Evolutionary conservation across 1,140 invertebrate genomes (phyloP).

Genomic region (Chironomus striatipennis): DNA sequence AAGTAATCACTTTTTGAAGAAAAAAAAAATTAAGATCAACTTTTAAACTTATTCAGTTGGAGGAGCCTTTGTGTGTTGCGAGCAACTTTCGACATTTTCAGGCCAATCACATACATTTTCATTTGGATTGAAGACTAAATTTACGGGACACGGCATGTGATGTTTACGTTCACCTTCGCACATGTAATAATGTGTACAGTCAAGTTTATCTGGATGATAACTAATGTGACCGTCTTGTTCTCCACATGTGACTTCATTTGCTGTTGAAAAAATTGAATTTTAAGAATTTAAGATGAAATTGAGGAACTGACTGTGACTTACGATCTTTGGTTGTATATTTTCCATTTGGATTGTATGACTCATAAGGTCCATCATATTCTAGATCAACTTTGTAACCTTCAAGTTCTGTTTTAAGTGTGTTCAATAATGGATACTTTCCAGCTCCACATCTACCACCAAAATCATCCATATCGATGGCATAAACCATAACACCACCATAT

Average conservation of each 20-base stretch:
- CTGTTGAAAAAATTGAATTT: conserved; percentile 42
- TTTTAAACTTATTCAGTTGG: conserved; percentile 38
- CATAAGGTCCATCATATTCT: conserved; percentile 82
- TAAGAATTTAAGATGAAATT: background rate
- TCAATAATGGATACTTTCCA: conserved; percentile 83
- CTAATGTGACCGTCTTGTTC: conserved; percentile 91
- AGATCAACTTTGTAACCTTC: conserved; percentile 72
- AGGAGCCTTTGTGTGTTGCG: conserved; percentile 70
- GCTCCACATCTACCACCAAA: conserved; percentile 83
- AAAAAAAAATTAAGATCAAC: too few relatives aligned
- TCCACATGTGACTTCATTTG: conserved; percentile 79
- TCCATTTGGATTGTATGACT: conserved; percentile 57
- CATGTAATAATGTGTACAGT: conserved; percentile 93
- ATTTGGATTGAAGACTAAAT: conserved; percentile 86
- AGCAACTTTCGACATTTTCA: conserved; percentile 84
- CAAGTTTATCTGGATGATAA: conserved; percentile 81
- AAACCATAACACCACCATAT: conserved; percentile 95
- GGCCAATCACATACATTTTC: conserved; percentile 95
- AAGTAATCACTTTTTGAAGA: too few relatives aligned
- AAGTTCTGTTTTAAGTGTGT: conserved; percentile 76
- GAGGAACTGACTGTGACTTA: conserved; percentile 45
- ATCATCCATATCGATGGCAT: conserved; percentile 95
- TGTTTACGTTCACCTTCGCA: conserved; percentile 92
- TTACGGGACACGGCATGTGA: conserved; percentile 93
- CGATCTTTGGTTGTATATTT: conserved; percentile 80